Percentiles rank a stretch among this genome's conserved stretches.
These are phyloP conservation scores for Todus mexicanus DNA, from an alignment of 2,797 vertebrate genomes.

Conservation along the genomic window DNA sequence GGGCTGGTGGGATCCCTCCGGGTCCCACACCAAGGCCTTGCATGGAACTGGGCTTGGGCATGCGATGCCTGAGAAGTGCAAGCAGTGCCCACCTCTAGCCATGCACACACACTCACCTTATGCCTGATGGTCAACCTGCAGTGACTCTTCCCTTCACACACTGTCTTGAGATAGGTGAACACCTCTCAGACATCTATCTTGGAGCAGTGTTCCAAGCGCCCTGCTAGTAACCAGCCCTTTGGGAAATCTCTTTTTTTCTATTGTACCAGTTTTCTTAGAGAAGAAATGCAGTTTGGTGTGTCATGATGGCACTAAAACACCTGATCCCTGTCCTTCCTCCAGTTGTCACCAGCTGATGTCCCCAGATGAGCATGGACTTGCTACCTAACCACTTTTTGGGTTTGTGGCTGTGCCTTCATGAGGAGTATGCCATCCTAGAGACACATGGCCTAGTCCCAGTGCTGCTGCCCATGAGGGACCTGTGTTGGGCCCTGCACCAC, in stretches of 20 bases:
- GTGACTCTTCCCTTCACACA: not conserved
- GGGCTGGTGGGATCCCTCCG: not conserved
- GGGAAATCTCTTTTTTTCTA: not conserved
- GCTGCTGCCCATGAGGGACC: not conserved
- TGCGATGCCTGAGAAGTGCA: rapidly evolving
- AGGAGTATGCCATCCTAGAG: rapidly evolving
- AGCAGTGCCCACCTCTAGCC: not conserved
- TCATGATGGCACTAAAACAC: not conserved
- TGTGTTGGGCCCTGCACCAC: rapidly evolving
- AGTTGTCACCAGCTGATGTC: not conserved
- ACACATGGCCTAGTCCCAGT: rapidly evolving
- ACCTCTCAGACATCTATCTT: not conserved
- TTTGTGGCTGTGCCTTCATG: rapidly evolving
- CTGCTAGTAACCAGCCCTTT: not conserved
- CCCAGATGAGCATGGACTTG: not conserved
- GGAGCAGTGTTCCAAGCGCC: not conserved
- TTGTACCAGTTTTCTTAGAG: not conserved
- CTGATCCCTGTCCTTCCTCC: not conserved
- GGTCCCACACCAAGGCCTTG: rapidly evolving
- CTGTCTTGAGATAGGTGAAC: not conserved
- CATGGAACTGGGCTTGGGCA: not conserved
- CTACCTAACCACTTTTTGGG: not conserved
- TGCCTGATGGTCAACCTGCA: not conserved
- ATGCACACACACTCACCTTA: not conserved
- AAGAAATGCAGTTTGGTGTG: not conserved